Conservation (phyloP, 2,797 vertebrate genomes). For the Arvicola amphibius region DNA sequence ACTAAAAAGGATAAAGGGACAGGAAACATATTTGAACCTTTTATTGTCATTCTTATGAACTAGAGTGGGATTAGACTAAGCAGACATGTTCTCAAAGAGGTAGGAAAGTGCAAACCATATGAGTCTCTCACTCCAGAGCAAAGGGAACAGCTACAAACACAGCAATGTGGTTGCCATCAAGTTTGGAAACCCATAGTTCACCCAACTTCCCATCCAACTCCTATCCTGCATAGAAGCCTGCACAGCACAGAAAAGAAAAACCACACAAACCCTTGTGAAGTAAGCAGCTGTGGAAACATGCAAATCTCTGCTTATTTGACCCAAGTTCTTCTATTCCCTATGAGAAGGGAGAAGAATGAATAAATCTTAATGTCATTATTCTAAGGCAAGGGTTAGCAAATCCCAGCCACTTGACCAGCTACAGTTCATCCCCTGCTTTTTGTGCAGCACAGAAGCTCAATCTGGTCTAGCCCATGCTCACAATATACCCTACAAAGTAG, state of each 20-base stretch:
- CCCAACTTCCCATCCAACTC: not conserved
- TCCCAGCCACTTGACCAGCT: not conserved
- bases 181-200: not conserved
- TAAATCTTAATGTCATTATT: not conserved
- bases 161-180: not conserved
- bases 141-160: not conserved
- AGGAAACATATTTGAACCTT: not conserved
- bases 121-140: not conserved
- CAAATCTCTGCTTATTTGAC: constrained; percentile 17
- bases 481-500: not conserved
- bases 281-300: constrained; percentile 31
- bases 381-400: not conserved
- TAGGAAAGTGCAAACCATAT: not conserved
- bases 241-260: not conserved
- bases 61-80: not conserved
- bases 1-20: not conserved
- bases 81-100: not conserved
- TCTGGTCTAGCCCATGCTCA: not conserved
- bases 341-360: constrained; percentile 52
- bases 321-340: constrained; percentile 8
- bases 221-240: not conserved
- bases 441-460: not conserved
- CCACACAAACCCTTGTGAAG: not conserved
- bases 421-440: not conserved
- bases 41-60: not conserved